Evolutionary conservation across 2,888 invertebrate species (phyloP), one percentile per base, ranked within the genome.

Genomic region (Clanis bilineata): DNA sequence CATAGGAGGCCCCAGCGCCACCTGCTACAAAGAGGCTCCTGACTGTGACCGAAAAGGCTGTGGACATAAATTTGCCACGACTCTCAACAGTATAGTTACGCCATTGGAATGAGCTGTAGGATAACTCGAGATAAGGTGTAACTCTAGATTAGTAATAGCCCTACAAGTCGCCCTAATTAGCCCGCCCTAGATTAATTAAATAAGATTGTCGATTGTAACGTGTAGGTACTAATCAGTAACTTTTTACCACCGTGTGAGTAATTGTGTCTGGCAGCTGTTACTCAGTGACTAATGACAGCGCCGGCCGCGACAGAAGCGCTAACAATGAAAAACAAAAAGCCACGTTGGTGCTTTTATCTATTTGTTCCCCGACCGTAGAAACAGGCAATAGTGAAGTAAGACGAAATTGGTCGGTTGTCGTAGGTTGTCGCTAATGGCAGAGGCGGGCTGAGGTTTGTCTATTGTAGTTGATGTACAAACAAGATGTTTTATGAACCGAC

Each of bases 401-500:
- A 69, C 69, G 73, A 85, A 85, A 88, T 85, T 84, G 85, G 77
- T 77, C 76, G 76, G 73, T 76, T 77, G 78, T 73, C 70, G 77
- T 77, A 76, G 76, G 73, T 76, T 77, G 78, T 73, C 70, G 72
- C 79, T 79, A 79, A 80, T 80, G 78, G 75, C 73, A 76, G 76
- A 73, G 78, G 72, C 75, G 75, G 78, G 72, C 71, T 73, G 74
- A 65, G 69, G 69, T 64, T 73, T 73, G 76, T 71, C 84, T 79
- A 85, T 88, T 88, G 85, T 87, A 74, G 77, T 76, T 77, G 79
- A 83, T 79, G 76, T 74, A 82, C 85, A 86, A 88, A 89, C 86
- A 88, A 85, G 82, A 85, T 88, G 85, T 88, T 90, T 87, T 88
- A 89, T 86, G 83, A 82, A 78, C 76, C 75, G 76, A 79, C 86